A percentile compares a stretch with the other conserved stretches of the same genome.
Evolutionary conservation across 2,797 vertebrate genomes (phyloP).

Genomic region (Aphelocoma californica): DNA sequence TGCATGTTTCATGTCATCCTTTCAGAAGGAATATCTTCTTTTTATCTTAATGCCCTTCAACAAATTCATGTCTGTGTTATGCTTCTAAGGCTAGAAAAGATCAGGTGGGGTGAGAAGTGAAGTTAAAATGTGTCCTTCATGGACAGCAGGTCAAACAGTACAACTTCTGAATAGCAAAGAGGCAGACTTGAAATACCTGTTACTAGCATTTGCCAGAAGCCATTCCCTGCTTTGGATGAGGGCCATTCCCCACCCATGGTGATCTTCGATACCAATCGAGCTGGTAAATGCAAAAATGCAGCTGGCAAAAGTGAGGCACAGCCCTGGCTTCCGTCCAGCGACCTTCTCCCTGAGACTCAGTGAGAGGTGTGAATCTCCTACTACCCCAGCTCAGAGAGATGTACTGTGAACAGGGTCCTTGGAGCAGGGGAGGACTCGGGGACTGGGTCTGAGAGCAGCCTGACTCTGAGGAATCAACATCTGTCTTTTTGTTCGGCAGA

Average conservation of each 20-base stretch:
- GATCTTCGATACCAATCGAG: background rate
- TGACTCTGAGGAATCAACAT: background rate
- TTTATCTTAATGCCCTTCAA: background rate
- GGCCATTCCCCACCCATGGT: background rate
- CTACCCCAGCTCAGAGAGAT: background rate
- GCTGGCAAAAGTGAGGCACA: background rate
- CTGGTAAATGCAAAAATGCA: background rate
- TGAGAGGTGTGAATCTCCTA: background rate
- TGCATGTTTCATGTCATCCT: background rate
- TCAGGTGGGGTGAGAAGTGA: background rate
- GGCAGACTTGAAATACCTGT: constrained; percentile 56
- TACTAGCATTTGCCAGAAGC: constrained; percentile 23
- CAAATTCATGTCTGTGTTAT: background rate
- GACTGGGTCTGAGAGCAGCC: background rate
- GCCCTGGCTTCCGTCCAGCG: background rate
- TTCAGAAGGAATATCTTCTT: background rate
- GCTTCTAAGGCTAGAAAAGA: background rate
- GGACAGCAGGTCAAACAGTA: constrained; percentile 38
- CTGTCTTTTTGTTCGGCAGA: background rate
- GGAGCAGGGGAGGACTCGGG: background rate
- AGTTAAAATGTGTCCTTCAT: background rate
- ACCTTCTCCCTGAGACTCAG: background rate
- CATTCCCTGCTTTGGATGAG: constrained; percentile 32
- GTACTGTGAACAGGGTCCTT: background rate
- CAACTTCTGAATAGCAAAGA: constrained; percentile 6